phyloP scores from a whole-genome alignment of 2,113 vertebrate species.

The Neopipo cinnamomea region DNA sequence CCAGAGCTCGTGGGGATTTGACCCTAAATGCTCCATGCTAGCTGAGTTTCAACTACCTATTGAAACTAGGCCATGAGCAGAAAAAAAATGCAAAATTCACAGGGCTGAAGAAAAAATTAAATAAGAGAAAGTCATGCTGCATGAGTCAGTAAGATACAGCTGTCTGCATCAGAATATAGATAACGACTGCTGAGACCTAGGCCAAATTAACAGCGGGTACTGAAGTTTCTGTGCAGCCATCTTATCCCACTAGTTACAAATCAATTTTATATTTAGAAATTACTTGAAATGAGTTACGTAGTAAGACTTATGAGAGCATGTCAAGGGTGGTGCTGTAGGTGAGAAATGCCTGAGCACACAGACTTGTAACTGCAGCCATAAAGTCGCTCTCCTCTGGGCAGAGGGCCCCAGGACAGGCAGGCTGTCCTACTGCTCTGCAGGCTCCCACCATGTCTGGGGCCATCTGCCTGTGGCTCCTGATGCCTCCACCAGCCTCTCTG shows the following conservation, averaged over 20 bases:
- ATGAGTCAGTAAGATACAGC: background rate
- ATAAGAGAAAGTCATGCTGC: background rate
- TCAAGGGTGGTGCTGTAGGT: background rate
- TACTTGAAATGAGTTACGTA: background rate
- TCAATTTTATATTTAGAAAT: background rate
- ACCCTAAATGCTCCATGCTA: background rate
- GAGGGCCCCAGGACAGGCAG: background rate
- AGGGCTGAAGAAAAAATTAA: background rate
- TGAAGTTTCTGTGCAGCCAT: background rate
- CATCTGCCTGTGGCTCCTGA: accelerated
- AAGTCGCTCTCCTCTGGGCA: background rate
- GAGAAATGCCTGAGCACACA: background rate
- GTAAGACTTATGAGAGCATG: background rate
- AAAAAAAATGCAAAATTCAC: background rate
- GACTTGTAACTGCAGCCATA: background rate
- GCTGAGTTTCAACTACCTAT: background rate
- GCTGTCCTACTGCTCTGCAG: no score
- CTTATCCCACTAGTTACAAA: background rate
- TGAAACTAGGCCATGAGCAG: background rate
- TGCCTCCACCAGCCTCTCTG: background rate
- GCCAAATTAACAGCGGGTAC: background rate
- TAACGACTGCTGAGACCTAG: background rate
- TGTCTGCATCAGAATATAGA: background rate
- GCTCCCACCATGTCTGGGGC: background rate
- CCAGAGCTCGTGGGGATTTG: background rate